A percentile compares a stretch with the other conserved stretches of the same genome.
Evolutionary conservation across 2,113 vertebrate species (phyloP).

Genomic region (Fulmarus glacialis): DNA sequence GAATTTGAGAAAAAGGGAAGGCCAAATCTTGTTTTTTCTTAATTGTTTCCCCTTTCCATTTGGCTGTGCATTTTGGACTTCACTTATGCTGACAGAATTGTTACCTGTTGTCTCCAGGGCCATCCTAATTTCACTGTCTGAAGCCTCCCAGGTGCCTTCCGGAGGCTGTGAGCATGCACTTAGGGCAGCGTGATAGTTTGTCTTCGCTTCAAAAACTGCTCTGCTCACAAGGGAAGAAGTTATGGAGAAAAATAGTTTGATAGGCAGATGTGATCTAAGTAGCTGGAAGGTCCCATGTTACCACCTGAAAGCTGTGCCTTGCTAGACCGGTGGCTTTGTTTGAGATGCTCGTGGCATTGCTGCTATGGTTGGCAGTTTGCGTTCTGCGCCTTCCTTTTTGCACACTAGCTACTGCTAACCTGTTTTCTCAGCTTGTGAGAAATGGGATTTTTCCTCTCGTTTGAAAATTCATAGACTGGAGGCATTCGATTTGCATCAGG

Average conservation of each 20-base stretch:
- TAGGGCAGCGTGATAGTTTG: neutral
- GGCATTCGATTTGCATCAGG: neutral
- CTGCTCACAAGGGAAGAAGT: neutral
- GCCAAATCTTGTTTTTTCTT: neutral
- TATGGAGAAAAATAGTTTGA: neutral
- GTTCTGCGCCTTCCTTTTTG: neutral
- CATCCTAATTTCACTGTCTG: neutral
- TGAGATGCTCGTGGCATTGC: accelerated
- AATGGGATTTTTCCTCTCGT: neutral
- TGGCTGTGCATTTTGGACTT: neutral
- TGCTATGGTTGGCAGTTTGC: neutral
- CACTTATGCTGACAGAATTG: neutral
- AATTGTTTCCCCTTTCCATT: neutral
- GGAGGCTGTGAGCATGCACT: neutral
- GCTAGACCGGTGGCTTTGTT: neutral
- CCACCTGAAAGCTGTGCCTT: neutral
- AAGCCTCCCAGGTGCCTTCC: neutral
- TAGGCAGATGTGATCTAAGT: neutral
- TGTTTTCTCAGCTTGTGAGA: neutral
- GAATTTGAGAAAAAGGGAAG: neutral
- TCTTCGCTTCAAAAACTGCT: neutral
- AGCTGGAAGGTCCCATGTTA: neutral
- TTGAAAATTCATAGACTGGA: neutral
- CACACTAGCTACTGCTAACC: neutral
- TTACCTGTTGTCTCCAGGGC: neutral